Evolutionary conservation across 64 coral and sea anemone species (phyloP).

Genomic region (Montipora efflorescens): DNA sequence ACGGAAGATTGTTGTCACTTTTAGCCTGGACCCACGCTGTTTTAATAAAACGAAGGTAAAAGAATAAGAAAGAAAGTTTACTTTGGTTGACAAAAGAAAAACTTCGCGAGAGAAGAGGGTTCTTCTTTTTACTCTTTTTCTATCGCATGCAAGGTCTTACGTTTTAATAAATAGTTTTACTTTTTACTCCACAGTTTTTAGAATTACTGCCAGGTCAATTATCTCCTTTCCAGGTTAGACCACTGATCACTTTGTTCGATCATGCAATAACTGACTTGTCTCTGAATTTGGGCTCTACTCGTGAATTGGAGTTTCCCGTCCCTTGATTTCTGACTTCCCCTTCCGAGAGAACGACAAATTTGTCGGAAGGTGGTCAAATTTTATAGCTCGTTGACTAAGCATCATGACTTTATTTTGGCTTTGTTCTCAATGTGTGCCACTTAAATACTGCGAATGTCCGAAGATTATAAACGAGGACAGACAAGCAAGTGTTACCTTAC

Average conservation of each 20-base stretch:
- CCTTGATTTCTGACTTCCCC: background rate
- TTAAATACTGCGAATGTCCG: background rate
- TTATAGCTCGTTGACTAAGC: background rate
- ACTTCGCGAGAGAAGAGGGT: background rate
- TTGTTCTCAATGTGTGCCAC: background rate
- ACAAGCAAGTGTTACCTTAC: too few species aligned
- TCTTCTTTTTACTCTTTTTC: too few species aligned
- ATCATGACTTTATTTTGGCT: background rate
- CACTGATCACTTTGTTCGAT: too few species aligned
- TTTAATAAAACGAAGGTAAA: background rate
- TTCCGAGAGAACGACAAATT: background rate
- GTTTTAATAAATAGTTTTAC: too few species aligned
- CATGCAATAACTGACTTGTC: too few species aligned
- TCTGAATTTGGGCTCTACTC: too few species aligned
- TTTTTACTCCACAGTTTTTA: too few species aligned
- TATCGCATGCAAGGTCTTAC: too few species aligned
- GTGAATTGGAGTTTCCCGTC: background rate
- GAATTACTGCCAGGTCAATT: too few species aligned
- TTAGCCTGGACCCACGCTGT: background rate
- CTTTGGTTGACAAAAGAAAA: background rate
- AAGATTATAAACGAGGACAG: background rate
- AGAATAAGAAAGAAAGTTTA: background rate
- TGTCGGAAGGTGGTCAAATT: background rate
- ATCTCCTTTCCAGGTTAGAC: too few species aligned
- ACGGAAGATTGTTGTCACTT: constrained; percentile 15